phyloP scores from a whole-genome alignment of 2,113 vertebrate genomes.

The Trematocara zebra region DNA sequence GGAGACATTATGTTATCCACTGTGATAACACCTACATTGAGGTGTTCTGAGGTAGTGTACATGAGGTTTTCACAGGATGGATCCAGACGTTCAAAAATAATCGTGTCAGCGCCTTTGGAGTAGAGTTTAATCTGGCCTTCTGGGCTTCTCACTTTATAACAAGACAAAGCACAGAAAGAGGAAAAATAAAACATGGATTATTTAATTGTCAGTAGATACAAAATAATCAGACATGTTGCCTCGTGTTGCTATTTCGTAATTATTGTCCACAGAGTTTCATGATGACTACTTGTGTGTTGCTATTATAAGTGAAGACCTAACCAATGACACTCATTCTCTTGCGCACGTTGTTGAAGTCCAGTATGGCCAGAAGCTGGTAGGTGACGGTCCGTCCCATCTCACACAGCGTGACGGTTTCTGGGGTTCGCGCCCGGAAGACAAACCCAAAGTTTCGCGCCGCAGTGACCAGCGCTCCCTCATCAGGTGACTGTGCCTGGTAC shows the following conservation, averaged over 20 bases:
- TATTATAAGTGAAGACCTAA: conserved; percentile 50
- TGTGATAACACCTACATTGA: conserved; percentile 72
- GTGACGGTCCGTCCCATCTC: conserved; percentile 81
- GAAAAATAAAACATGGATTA: neutral
- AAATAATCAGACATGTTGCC: neutral
- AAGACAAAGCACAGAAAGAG: neutral
- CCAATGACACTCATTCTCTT: conserved; percentile 93
- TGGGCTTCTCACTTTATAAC: conserved; percentile 76
- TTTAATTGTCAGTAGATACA: neutral
- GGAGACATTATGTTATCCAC: neutral
- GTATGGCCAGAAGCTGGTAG: conserved; percentile 86
- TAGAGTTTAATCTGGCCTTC: conserved; percentile 84
- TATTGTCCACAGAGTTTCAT: neutral
- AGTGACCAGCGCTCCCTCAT: conserved; percentile 85
- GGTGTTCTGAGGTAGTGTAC: conserved; percentile 80
- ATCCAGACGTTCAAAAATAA: conserved; percentile 83
- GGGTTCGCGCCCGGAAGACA: conserved; percentile 83
- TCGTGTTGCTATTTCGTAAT: neutral
- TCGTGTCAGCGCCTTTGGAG: conserved; percentile 87
- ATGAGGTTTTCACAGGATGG: conserved; percentile 71
- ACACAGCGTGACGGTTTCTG: conserved; percentile 80
- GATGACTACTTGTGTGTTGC: conserved; percentile 13
- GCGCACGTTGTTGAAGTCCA: conserved; percentile 92
- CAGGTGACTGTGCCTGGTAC: conserved; percentile 92
- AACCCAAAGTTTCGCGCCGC: conserved; percentile 89